Percentiles rank a stretch among this genome's conserved stretches.
Conservation (phyloP, 2,888 invertebrate species). For the Pseudococcus longispinus region DNA sequence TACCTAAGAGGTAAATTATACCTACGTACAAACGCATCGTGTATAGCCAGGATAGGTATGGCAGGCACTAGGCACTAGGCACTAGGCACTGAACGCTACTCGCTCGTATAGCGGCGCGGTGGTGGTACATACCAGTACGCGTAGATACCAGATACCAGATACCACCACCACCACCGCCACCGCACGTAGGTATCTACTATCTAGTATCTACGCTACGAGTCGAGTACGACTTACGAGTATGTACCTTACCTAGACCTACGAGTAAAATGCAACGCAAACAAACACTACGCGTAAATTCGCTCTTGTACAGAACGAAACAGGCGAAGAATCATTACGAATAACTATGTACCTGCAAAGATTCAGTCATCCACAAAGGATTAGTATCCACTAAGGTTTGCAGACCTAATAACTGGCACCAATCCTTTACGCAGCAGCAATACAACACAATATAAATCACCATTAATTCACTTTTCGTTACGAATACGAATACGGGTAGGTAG, state of each 20-base stretch:
- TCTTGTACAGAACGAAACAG: background rate
- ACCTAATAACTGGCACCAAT: constrained; percentile 80
- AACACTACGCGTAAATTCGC: background rate
- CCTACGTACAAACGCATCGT: too few species aligned
- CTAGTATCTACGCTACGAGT: too few species aligned
- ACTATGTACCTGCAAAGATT: constrained; percentile 68
- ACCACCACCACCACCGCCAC: too few species aligned
- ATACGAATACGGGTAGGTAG: background rate
- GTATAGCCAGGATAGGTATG: too few species aligned
- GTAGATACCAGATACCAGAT: too few species aligned
- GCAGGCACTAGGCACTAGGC: too few species aligned
- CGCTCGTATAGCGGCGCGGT: too few species aligned
- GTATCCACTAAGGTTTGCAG: constrained; percentile 81
- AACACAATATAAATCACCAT: constrained; percentile 53
- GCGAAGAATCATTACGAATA: background rate
- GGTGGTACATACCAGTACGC: too few species aligned
- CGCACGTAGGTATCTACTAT: too few species aligned
- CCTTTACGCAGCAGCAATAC: constrained; percentile 65
- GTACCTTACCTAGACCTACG: background rate
- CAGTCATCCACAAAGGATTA: constrained; percentile 69
- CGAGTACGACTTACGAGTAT: background rate
- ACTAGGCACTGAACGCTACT: too few species aligned
- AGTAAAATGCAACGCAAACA: background rate
- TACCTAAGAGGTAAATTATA: too few species aligned
- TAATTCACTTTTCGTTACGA: background rate